These are phyloP conservation scores for Tupiocoris notatus DNA, from an alignment of 2,888 invertebrate species.

Conservation along the genomic window DNA sequence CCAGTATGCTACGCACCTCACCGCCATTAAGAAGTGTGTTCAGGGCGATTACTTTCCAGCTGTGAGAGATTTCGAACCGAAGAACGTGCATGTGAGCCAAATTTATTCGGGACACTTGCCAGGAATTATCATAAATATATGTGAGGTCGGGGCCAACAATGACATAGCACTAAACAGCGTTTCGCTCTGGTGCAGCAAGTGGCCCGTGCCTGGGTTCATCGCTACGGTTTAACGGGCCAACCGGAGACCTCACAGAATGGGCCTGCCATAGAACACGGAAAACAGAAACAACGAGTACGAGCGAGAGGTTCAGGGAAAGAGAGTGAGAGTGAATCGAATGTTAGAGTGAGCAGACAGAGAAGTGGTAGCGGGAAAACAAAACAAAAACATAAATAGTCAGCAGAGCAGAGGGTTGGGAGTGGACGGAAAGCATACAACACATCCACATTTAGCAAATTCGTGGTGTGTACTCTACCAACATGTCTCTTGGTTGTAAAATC, in stretches of 20 bases:
- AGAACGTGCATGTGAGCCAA: neutral
- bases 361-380: neutral
- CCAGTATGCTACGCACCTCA: no score
- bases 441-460: no score
- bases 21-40: neutral
- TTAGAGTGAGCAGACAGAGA: neutral
- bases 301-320: neutral
- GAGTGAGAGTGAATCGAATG: neutral
- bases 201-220: neutral
- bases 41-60: neutral
- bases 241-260: neutral
- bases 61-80: neutral
- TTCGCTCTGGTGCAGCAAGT: neutral
- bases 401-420: neutral
- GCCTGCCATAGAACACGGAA: neutral
- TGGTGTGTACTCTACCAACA: no score
- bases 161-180: neutral
- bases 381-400: neutral
- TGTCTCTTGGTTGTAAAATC: no score
- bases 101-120: neutral
- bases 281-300: neutral
- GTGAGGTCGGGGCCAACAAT: neutral
- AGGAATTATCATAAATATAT: neutral
- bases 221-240: neutral
- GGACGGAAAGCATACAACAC: no score